Percentiles rank a stretch among this genome's conserved stretches.
Evolutionary conservation across 2,888 invertebrate genomes (phyloP).

Genomic region (Disparrhopalites patrizii): DNA sequence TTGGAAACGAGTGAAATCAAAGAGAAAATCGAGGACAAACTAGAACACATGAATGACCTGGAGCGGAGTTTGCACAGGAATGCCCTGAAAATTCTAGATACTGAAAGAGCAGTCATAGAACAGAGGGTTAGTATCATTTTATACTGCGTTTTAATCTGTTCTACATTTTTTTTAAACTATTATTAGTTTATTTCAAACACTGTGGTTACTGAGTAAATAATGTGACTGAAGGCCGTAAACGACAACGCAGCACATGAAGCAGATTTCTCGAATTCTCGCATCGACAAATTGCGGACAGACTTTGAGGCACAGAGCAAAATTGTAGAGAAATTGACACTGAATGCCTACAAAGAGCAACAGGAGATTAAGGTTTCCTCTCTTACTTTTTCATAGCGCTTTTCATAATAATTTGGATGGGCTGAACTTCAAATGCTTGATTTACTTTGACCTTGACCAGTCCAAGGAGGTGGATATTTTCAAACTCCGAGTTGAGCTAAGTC

Average conservation of each 20-base stretch:
- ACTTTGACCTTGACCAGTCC: constrained; percentile 10
- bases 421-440: not conserved
- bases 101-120: constrained; percentile 32
- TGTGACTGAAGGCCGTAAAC: constrained; percentile 30
- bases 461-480: constrained; percentile 35
- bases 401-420: not conserved
- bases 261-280: constrained; percentile 31
- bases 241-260: constrained; percentile 36
- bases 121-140: constrained; percentile 31
- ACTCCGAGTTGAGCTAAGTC: constrained; percentile 31
- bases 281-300: constrained; percentile 40
- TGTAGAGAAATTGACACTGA: constrained; percentile 35
- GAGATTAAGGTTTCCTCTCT: constrained; percentile 35
- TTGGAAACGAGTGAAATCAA: constrained; percentile 25
- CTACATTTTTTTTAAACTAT: no score
- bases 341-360: constrained; percentile 31
- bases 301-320: constrained; percentile 36
- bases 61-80: constrained; percentile 24
- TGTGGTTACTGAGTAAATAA: not conserved
- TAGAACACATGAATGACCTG: constrained; percentile 29
- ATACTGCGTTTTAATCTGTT: no score
- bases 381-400: not conserved
- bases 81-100: constrained; percentile 30
- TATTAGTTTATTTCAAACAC: not conserved
- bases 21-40: constrained; percentile 28